phyloP scores from a whole-genome alignment of 2,797 vertebrate species.

The Centropyge bicolor region DNA sequence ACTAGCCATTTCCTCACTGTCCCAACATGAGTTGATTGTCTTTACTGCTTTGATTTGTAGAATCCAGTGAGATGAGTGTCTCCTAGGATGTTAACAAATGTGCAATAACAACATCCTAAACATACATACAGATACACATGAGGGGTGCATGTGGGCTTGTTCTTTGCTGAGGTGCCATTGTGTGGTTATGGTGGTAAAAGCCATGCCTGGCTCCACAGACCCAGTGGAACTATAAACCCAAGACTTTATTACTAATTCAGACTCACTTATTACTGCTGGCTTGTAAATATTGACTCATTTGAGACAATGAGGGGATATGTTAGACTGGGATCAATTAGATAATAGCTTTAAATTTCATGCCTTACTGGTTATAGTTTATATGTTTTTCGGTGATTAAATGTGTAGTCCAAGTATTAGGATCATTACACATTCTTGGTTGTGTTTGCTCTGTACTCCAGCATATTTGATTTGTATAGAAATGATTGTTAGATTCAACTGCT shows the following conservation, averaged over 20 bases:
- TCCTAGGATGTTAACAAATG: neutral
- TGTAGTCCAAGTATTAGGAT: no score
- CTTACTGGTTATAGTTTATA: neutral
- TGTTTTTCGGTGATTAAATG: neutral
- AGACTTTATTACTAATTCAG: constrained; percentile 15
- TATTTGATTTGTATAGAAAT: no score
- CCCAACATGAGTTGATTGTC: neutral
- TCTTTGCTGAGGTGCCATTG: neutral
- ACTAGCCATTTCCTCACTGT: neutral
- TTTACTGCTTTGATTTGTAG: constrained; percentile 1
- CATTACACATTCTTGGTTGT: no score
- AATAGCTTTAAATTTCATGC: neutral
- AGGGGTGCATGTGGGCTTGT: neutral
- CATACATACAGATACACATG: neutral
- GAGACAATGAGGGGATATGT: neutral
- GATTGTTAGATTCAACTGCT: no score
- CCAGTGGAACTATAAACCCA: constrained; percentile 37
- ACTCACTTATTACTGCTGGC: constrained; percentile 5
- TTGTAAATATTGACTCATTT: constrained; percentile 6
- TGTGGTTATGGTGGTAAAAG: constrained; percentile 27
- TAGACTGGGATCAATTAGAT: neutral
- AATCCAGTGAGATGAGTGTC: neutral
- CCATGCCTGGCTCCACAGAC: constrained; percentile 18
- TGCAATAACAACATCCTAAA: neutral
- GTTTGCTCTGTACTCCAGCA: no score